Base-by-base conservation (phyloP, 2,113 vertebrate genomes). In the Danionella cerebrum region DNA sequence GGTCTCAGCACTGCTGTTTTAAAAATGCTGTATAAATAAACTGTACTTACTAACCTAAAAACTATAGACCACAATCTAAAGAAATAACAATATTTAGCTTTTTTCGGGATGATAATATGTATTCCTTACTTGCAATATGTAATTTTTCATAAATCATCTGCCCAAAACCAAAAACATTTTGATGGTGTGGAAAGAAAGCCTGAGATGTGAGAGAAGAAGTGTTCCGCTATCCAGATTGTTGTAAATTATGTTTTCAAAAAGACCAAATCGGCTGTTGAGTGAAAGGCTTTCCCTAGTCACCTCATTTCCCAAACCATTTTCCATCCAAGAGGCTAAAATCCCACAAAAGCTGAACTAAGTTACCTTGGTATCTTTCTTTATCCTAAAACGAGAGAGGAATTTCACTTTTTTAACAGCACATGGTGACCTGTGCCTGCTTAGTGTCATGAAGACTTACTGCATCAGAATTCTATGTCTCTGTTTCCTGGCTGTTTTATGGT, bases 361-460 rank as follows among this genome's bases (percentile, higher is more conserved):
- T 31, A 18, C 8, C 35, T 18, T 31, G 6, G 13, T 22, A 48
- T 29, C 55, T 33, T 53, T 25, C 14, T 27, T 35, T 27, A 63
- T 19, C 38, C 29, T 53, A 33, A 65, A 58, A 51, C 7, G 42
- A 12, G 65, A 35, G 14, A 48, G 21, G 13, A 57, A 42, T 69
- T 35, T 50, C 35, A 47, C 29, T 71, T 35, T 31, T 67, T 53
- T 44, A 52, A 39, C 58, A 54, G 55, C 63, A 47, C 35, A 58
- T 33, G 3, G 53, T 72, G 63, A 71, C 53, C 44, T 53, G 39
- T 57, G 58, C 44, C 38, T 64, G 69, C 48, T 47, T 50, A 53
- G 52, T 6, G 50, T 58, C 71, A 69, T 29, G 13, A 72, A 70
- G 60, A 74, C 53, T 60, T 60, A 60, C 65, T 31, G 57, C 42